These are phyloP conservation scores for Beris morrisii DNA, from an alignment of 2,888 invertebrate genomes.

Conservation along the genomic window DNA sequence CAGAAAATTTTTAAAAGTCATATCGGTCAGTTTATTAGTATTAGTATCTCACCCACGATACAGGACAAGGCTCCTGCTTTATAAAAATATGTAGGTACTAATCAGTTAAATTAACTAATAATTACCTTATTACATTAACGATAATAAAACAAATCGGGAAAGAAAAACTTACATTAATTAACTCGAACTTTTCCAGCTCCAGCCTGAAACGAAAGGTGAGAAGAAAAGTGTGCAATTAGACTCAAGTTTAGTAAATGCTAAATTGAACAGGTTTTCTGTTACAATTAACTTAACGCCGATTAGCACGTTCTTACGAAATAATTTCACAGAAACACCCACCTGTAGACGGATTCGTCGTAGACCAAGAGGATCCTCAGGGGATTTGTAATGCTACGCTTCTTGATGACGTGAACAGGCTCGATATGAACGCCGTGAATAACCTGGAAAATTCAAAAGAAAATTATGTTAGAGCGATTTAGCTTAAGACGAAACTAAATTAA, in stretches of 20 bases:
- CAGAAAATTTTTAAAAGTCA: no score
- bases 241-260: not conserved
- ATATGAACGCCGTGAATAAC: slow-evolving; percentile 80
- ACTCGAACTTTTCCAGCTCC: slow-evolving; percentile 78
- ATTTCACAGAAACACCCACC: slow-evolving; percentile 60
- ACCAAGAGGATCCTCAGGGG: slow-evolving; percentile 80
- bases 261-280: not conserved
- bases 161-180: slow-evolving; percentile 81
- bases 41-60: no score
- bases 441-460: slow-evolving; percentile 59
- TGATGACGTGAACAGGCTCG: slow-evolving; percentile 75
- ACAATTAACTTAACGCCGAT: slow-evolving; percentile 1
- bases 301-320: not conserved
- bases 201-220: slow-evolving; percentile 64
- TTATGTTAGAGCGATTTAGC: not conserved
- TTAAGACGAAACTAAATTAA: no score
- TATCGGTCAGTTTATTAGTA: no score
- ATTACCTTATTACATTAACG: no score
- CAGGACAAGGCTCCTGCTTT: no score
- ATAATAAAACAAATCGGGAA: no score
- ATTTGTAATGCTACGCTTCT: slow-evolving; percentile 78
- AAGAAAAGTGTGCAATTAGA: slow-evolving; percentile 16
- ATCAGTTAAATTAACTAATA: no score
- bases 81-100: no score
- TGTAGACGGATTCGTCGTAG: slow-evolving; percentile 86